Percentiles rank a stretch among this genome's conserved stretches.
phyloP scores from a whole-genome alignment of 2,888 invertebrate genomes.

The Hypolimnas misippus region DNA sequence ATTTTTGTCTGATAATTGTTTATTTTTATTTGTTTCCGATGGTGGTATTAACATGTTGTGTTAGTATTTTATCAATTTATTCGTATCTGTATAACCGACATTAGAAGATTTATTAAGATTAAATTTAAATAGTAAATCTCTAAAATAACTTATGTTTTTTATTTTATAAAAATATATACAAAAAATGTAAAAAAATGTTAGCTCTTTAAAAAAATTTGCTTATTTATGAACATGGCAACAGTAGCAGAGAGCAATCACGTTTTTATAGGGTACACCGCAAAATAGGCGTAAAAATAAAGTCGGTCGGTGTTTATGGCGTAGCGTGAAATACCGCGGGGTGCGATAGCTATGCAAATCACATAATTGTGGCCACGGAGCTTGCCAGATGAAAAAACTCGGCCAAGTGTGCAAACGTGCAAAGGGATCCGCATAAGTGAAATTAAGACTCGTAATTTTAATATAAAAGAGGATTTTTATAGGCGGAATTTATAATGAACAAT shows the following conservation, averaged over 20 bases:
- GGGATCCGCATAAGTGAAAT: conserved; percentile 35
- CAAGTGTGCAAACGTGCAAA: conserved; percentile 24
- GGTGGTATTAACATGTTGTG: no score
- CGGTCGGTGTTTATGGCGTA: conserved; percentile 43
- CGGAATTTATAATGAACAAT: no score
- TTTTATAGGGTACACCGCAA: conserved; percentile 38
- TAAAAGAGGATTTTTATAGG: no score
- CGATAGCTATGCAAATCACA: conserved; percentile 66
- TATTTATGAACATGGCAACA: conserved; percentile 29
- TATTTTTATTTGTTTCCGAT: conserved; percentile 12
- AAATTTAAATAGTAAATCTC: no score
- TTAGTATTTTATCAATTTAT: neutral
- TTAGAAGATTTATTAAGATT: no score
- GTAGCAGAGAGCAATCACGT: conserved; percentile 36
- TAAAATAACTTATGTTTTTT: no score
- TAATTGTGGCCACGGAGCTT: conserved; percentile 58
- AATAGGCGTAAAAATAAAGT: conserved; percentile 49
- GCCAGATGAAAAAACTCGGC: conserved; percentile 44
- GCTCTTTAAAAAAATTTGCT: no score
- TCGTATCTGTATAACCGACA: neutral
- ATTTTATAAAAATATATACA: no score
- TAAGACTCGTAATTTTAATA: no score
- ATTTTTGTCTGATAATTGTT: conserved; percentile 9
- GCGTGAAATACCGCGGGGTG: conserved; percentile 42
- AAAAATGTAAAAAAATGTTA: no score